These are phyloP conservation scores for Stenotaenia linearis DNA, from an alignment of 2,888 invertebrate species.

Conservation along the genomic window DNA sequence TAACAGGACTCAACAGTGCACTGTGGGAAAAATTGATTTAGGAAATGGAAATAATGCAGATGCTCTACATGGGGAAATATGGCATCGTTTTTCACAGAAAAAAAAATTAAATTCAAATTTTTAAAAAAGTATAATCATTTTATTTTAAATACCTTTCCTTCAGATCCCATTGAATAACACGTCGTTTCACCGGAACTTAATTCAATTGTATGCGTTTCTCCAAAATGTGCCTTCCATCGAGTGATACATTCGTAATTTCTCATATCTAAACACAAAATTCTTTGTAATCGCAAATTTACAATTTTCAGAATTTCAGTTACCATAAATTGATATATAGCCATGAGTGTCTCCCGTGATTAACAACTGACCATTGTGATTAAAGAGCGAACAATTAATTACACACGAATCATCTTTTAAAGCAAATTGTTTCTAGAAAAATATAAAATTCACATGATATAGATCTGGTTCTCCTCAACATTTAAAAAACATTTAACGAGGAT, in stretches of 20 bases:
- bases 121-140: background rate
- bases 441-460: no score
- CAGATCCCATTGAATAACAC: conserved; percentile 55
- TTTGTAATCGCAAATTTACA: background rate
- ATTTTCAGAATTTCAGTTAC: conserved; percentile 38
- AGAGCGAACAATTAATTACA: conserved; percentile 53
- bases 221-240: conserved; percentile 54
- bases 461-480: no score
- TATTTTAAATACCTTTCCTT: conserved; percentile 51
- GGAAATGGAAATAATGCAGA: no score
- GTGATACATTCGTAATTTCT: conserved; percentile 54
- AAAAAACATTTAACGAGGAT: background rate
- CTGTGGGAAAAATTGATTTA: no score
- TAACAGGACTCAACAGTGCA: no score
- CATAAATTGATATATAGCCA: conserved; percentile 55
- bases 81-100: no score
- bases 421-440: conserved; percentile 34
- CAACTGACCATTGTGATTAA: conserved; percentile 58
- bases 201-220: conserved; percentile 54
- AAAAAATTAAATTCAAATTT: background rate
- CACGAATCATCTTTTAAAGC: conserved; percentile 42
- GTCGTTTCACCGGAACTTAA: conserved; percentile 55
- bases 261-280: conserved; percentile 45
- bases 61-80: no score
- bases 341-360: conserved; percentile 56